These are phyloP conservation scores for Leucoraja ocellata DNA, from an alignment of 2,797 vertebrate genomes.

Conservation along the genomic window DNA sequence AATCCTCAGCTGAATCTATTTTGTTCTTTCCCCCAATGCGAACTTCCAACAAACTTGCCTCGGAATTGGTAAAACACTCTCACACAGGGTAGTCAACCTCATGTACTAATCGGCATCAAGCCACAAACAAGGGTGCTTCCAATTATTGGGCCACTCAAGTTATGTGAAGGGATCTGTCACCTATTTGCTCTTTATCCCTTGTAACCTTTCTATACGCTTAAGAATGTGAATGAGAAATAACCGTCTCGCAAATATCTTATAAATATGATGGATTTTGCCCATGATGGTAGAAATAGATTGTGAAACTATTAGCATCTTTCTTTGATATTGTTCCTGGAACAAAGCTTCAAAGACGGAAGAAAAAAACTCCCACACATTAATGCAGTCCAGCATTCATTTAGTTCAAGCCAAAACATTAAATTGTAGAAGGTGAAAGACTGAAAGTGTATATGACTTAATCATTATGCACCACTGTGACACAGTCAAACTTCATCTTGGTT, in stretches of 20 bases:
- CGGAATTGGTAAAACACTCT: not conserved
- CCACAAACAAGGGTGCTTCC: not conserved
- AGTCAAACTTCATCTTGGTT: too few species aligned
- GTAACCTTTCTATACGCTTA: not conserved
- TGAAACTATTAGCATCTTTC: not conserved
- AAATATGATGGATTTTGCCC: not conserved
- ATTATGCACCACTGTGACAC: not conserved
- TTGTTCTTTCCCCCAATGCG: not conserved
- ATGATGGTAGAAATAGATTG: too few species aligned
- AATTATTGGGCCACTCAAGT: not conserved
- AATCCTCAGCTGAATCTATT: not conserved
- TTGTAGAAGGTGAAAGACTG: not conserved
- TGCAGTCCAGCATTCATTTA: not conserved
- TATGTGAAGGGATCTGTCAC: not conserved
- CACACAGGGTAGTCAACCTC: not conserved
- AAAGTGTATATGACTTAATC: not conserved
- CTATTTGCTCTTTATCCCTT: not conserved
- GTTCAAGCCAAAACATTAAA: not conserved
- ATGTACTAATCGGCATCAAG: not conserved
- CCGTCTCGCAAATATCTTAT: not conserved
- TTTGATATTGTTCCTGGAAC: not conserved
- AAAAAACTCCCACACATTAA: not conserved
- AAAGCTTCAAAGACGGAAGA: not conserved
- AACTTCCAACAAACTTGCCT: not conserved
- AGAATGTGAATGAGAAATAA: not conserved